phyloP scores from a whole-genome alignment of 2,888 invertebrate genomes.

The Mechanitis messenoides region DNA sequence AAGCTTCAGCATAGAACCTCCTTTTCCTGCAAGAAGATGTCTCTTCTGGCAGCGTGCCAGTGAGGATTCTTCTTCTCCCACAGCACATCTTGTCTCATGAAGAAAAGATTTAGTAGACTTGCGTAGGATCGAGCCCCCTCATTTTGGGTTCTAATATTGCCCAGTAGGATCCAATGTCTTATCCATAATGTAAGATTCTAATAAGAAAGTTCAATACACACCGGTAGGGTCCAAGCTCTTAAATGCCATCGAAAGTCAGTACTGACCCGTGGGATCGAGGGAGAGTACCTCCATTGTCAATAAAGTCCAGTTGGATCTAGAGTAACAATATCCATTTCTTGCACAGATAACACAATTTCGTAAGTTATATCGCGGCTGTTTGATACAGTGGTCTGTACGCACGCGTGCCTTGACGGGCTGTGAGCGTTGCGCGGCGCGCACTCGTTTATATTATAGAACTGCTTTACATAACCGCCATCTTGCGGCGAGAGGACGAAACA shows the following conservation, averaged over 20 bases:
- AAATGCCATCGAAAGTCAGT: slow-evolving; percentile 39
- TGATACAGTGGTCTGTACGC: slow-evolving; percentile 52
- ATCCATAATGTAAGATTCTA: slow-evolving; percentile 43
- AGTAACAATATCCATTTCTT: slow-evolving; percentile 63
- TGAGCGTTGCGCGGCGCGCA: slow-evolving; percentile 51
- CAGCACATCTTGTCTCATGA: slow-evolving; percentile 66
- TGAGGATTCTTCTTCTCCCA: slow-evolving; percentile 62
- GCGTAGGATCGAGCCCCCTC: slow-evolving; percentile 68
- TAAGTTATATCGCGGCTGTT: slow-evolving; percentile 40
- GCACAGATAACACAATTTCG: slow-evolving; percentile 62
- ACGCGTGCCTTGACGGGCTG: slow-evolving; percentile 56
- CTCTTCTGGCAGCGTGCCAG: slow-evolving; percentile 65
- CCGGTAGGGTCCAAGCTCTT: slow-evolving; percentile 46
- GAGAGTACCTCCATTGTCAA: slow-evolving; percentile 59
- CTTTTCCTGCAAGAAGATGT: slow-evolving; percentile 71
- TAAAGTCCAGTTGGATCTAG: slow-evolving; percentile 72
- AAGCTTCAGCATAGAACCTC: slow-evolving; percentile 45
- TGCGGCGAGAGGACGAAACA: slow-evolving; percentile 52
- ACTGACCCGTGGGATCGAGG: slow-evolving; percentile 66
- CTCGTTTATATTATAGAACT: slow-evolving; percentile 63
- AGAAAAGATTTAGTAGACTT: slow-evolving; percentile 53
- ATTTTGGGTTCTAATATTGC: slow-evolving; percentile 55
- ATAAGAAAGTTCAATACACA: slow-evolving; percentile 44
- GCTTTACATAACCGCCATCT: slow-evolving; percentile 52
- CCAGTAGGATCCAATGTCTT: slow-evolving; percentile 64